phyloP scores from a whole-genome alignment of 35 echinoderm and acorn worm genomes.

The Acanthaster planci region DNA sequence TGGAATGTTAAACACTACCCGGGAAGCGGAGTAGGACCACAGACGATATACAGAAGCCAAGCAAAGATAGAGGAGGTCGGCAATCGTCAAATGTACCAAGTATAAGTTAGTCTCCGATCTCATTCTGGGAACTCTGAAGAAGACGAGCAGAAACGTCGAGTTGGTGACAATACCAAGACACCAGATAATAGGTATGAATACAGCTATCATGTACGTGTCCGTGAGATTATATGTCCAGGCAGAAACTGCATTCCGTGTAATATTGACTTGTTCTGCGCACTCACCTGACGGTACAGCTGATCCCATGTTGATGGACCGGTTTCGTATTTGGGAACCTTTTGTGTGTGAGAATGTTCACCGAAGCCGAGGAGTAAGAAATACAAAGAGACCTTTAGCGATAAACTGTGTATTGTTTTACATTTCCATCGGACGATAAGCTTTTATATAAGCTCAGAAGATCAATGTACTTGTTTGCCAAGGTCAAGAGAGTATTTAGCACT shows the following conservation, averaged over 20 bases:
- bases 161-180: slow-evolving; percentile 80
- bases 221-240: background rate
- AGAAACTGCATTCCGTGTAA: background rate
- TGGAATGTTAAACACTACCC: slow-evolving; percentile 27
- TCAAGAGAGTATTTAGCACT: no score
- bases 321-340: no score
- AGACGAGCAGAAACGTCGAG: slow-evolving; percentile 55
- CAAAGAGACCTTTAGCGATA: no score
- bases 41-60: slow-evolving; percentile 44
- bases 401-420: no score
- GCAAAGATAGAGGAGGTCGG: slow-evolving; percentile 72
- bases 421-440: no score
- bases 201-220: slow-evolving; percentile 61
- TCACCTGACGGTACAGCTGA: no score
- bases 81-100: slow-evolving; percentile 73
- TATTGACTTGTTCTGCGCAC: background rate
- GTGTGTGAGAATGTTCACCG: no score
- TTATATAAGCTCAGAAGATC: no score
- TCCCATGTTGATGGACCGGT: no score
- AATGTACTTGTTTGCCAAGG: no score
- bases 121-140: slow-evolving; percentile 67
- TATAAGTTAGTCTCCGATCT: slow-evolving; percentile 83
- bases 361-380: no score
- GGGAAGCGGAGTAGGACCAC: slow-evolving; percentile 43
- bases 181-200: slow-evolving; percentile 72